Evolutionary conservation across 2,888 invertebrate genomes (phyloP), one percentile per base, ranked within the genome.

Genomic region (Metopia argyrocephala): DNA sequence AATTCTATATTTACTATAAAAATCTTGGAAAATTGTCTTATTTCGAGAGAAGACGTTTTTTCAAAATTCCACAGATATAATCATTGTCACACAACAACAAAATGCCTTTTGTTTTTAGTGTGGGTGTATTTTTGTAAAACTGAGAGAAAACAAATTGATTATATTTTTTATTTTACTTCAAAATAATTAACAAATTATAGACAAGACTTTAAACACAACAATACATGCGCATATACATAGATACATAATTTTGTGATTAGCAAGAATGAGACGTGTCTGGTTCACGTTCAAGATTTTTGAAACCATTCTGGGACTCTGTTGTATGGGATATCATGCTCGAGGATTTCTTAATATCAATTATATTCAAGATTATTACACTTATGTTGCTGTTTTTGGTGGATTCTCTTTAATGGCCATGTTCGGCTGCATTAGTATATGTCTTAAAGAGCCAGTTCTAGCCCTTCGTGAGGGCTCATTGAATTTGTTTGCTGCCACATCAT

Each of bases 261-360:
- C n/a, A n/a, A n/a, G n/a, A 73, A 88, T 88, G 87, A 84, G 84
- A 65, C 84, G 86, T 76, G 83, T 87, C 48, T 86, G 86, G 85
- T 84, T 87, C 23, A 71, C 83, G 15, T 87, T 86, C 9, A 87
- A 87, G 80, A 12, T 86, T 0, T 20, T 85, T 1, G 86, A 86
- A 65, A 65, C 84, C 9, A 5, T 83, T 7, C 46, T 86, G 46
- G 86, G 87, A 12, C 27, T 83, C 5, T 5, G 82, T 2, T 87
- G 86, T 64, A 84, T 87, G 81, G 78, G 65, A 1, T 84, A 85
- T 59, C 87, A 88, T 64, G 78, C 87, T 1, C 50, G 75, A 15
- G 89, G 87, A 6, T 86, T 87, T 28, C 15, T 85, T 3, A 81
- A 85, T n/a, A 56, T 62, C 6, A 84, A 87, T 52, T 85, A 85